Evolutionary conservation across 2,797 vertebrate genomes (phyloP).

Genomic region (Neopelma chrysocephalum): DNA sequence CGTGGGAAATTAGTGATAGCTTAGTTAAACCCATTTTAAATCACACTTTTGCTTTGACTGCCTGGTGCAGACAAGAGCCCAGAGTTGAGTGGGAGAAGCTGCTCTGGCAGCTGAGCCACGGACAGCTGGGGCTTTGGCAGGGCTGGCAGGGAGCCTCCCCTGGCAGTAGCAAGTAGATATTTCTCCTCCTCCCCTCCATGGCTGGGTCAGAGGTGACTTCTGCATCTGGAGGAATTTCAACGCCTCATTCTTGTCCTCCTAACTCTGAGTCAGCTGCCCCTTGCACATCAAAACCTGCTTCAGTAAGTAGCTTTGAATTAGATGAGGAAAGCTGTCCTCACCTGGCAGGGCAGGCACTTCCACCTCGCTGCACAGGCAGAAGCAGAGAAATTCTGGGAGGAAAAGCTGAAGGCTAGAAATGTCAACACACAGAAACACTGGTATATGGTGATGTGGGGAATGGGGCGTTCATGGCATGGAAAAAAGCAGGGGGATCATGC

Average conservation of each 20-base stretch:
- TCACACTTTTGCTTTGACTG: background rate
- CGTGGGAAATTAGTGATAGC: background rate
- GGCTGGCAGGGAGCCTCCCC: background rate
- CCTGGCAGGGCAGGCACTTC: background rate
- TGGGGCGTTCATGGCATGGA: rapidly evolving
- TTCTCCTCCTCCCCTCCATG: background rate
- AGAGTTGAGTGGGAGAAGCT: background rate
- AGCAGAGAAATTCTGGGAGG: background rate
- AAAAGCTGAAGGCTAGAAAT: background rate
- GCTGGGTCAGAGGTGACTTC: slow-evolving; percentile 25
- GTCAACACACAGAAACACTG: background rate
- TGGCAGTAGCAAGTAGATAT: background rate
- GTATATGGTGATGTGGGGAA: background rate
- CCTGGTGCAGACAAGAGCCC: background rate
- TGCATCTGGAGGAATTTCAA: background rate
- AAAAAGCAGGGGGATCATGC: background rate
- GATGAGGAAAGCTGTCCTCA: background rate
- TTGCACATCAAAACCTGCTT: background rate
- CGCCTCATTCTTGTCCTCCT: background rate
- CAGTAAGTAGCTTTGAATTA: background rate
- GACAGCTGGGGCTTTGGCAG: slow-evolving; percentile 40
- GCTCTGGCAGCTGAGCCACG: background rate
- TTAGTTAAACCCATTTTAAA: background rate
- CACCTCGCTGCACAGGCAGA: background rate
- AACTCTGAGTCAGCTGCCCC: background rate